Conservation (phyloP, 2,113 vertebrate species). For the Illadopsis cleaveri region DNA sequence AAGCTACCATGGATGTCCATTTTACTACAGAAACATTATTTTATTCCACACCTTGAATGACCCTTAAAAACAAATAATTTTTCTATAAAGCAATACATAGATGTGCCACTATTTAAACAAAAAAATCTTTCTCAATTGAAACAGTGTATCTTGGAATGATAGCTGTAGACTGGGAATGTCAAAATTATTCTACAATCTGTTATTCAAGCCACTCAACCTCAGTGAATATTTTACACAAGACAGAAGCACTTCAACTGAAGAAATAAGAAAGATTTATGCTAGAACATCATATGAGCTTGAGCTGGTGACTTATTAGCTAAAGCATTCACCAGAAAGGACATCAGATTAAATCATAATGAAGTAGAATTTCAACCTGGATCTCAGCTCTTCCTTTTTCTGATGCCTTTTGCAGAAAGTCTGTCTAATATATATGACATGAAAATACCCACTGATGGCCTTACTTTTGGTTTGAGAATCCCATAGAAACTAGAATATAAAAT, state of each 20-base stretch:
- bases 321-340: slow-evolving; percentile 1
- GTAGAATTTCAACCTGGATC: neutral
- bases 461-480: neutral
- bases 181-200: slow-evolving; percentile 8
- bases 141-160: neutral
- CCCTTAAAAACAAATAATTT: neutral
- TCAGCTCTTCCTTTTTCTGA: neutral
- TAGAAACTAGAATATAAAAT: neutral
- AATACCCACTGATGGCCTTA: neutral
- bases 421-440: neutral
- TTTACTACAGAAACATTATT: neutral
- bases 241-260: neutral
- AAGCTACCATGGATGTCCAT: neutral
- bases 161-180: neutral
- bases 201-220: slow-evolving; percentile 4
- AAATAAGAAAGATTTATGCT: slow-evolving; percentile 42
- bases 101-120: neutral
- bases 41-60: neutral
- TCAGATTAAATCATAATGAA: neutral
- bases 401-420: neutral
- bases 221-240: slow-evolving; percentile 32
- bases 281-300: slow-evolving; percentile 4
- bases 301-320: slow-evolving; percentile 15
- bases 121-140: neutral
- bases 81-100: neutral